Percentiles rank a stretch among this genome's conserved stretches.
phyloP scores from a whole-genome alignment of 2,888 invertebrate species.

The Petrophora chlorosata region DNA sequence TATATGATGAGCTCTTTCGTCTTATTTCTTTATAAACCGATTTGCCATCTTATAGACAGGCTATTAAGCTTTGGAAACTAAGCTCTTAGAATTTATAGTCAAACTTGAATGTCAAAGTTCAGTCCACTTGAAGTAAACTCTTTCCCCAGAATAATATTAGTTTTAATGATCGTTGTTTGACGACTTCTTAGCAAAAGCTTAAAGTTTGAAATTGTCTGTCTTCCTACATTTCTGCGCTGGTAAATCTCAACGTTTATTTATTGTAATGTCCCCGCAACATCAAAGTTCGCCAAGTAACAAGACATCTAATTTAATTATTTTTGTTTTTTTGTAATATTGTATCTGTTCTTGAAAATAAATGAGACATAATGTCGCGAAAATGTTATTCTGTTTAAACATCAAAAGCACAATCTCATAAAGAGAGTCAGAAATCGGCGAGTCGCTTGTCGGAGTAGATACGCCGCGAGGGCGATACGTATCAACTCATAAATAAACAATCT shows the following conservation, averaged over 20 bases:
- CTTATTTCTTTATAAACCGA: background rate
- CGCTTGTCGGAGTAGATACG: slow-evolving; percentile 25
- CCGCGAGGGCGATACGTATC: slow-evolving; percentile 36
- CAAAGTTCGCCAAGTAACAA: slow-evolving; percentile 9
- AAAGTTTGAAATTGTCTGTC: slow-evolving; percentile 29
- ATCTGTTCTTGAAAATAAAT: too few species aligned
- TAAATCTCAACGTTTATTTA: slow-evolving; percentile 23
- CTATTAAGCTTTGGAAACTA: slow-evolving; percentile 17
- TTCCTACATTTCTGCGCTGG: slow-evolving; percentile 22
- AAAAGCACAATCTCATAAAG: slow-evolving; percentile 32
- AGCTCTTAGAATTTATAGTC: slow-evolving; percentile 29
- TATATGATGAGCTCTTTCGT: background rate
- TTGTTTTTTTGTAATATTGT: too few species aligned
- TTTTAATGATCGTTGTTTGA: slow-evolving; percentile 39
- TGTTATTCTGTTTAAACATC: slow-evolving; percentile 30
- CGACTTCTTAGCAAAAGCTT: slow-evolving; percentile 31
- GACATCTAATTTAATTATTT: slow-evolving; percentile 12
- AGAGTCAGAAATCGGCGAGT: slow-evolving; percentile 31
- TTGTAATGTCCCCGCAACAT: slow-evolving; percentile 13
- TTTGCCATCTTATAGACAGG: background rate
- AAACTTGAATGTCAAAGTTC: slow-evolving; percentile 32
- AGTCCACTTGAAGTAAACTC: slow-evolving; percentile 32
- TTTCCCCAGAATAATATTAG: slow-evolving; percentile 35
- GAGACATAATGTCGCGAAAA: slow-evolving; percentile 10
- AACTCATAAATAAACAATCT: slow-evolving; percentile 58